Evolutionary conservation across 2,797 vertebrate species (phyloP).

Genomic region (Bovichtus diacanthus): DNA sequence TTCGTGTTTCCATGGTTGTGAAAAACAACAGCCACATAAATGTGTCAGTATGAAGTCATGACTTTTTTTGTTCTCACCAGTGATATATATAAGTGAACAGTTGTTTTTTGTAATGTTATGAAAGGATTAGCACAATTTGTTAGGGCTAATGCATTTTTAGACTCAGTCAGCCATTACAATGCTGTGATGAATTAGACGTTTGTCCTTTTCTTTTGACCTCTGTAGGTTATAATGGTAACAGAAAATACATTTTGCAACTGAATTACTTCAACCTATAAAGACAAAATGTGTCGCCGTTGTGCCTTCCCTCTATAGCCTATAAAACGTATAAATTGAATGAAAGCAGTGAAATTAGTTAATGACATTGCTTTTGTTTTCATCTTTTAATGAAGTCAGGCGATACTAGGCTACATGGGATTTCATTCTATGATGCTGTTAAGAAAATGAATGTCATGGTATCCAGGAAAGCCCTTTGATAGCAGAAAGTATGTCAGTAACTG

Average conservation of each 20-base stretch:
- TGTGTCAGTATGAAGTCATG: constrained; percentile 27
- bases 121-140: not conserved
- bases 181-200: not conserved
- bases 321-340: not conserved
- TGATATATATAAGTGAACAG: constrained; percentile 16
- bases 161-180: not conserved
- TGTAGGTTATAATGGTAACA: not conserved
- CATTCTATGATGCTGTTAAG: constrained; percentile 2
- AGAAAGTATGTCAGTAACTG: not conserved
- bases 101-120: constrained; percentile 8
- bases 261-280: not conserved
- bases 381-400: not conserved
- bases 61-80: constrained; percentile 34
- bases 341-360: not conserved
- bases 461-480: not conserved
- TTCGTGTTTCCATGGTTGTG: constrained; percentile 41
- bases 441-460: constrained; percentile 4
- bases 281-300: not conserved
- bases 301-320: not conserved
- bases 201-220: not conserved
- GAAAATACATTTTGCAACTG: not conserved
- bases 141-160: not conserved
- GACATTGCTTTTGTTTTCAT: not conserved
- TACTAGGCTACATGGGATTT: not conserved
- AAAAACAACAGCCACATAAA: constrained; percentile 29